A percentile compares a stretch with the other conserved stretches of the same genome.
phyloP scores from a whole-genome alignment of 2,113 vertebrate genomes.

The Brienomyrus longianalis region DNA sequence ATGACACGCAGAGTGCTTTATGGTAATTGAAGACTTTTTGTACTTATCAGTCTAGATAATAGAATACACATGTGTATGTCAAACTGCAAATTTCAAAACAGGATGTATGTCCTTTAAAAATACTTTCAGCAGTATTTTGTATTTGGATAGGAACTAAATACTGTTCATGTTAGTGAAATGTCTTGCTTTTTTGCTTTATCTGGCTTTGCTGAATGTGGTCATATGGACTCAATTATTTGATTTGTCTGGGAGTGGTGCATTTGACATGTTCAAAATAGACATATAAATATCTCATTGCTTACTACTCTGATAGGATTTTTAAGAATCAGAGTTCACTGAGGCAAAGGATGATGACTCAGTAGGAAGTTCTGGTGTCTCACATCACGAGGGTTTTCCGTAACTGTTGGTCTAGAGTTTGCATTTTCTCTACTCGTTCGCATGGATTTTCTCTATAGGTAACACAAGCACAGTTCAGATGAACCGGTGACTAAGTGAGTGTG shows the following conservation, averaged over 20 bases:
- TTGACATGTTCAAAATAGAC: background rate
- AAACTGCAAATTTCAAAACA: background rate
- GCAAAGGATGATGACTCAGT: background rate
- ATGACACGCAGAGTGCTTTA: slow-evolving; percentile 76
- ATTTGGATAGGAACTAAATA: background rate
- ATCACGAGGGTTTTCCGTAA: background rate
- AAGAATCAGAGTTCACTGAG: background rate
- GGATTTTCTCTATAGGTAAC: background rate
- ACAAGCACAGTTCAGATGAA: background rate
- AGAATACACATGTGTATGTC: background rate
- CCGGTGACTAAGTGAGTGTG: background rate
- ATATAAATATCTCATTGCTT: background rate
- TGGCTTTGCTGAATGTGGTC: background rate
- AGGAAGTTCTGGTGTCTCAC: background rate
- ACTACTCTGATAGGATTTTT: background rate
- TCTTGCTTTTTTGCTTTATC: background rate
- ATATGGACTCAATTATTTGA: background rate
- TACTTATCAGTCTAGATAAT: background rate
- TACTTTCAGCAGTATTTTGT: background rate
- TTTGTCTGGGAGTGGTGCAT: background rate
- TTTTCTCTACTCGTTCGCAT: background rate
- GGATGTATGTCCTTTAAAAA: background rate
- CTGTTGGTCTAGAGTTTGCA: background rate
- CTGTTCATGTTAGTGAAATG: background rate
- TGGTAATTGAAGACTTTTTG: slow-evolving; percentile 63